Evolutionary conservation across 1,140 invertebrate genomes (phyloP).

Genomic region (Aphis gossypii): DNA sequence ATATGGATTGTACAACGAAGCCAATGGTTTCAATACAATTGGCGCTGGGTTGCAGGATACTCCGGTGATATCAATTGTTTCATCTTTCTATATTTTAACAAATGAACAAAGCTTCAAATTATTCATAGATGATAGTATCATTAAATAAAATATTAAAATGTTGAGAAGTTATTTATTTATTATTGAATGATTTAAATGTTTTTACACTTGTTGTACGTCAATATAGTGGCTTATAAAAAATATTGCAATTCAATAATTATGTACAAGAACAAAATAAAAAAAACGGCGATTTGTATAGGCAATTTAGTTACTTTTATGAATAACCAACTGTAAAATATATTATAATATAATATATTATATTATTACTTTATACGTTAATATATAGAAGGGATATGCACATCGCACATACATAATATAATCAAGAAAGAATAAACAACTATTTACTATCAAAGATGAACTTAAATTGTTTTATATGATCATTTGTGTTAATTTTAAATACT

Average conservation of each 20-base stretch:
- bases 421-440: too few species aligned
- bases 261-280: neutral
- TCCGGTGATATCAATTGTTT: constrained; percentile 8
- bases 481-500: too few species aligned
- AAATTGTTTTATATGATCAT: too few species aligned
- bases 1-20: constrained; percentile 81
- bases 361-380: too few species aligned
- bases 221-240: neutral
- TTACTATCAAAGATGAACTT: too few species aligned
- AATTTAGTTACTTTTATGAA: constrained; percentile 15
- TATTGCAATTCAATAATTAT: neutral
- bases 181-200: neutral
- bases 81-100: constrained; percentile 25
- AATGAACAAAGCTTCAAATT: neutral
- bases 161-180: neutral
- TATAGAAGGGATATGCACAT: too few species aligned
- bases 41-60: constrained; percentile 66
- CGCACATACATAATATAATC: too few species aligned
- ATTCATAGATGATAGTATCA: neutral
- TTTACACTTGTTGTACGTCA: too few species aligned
- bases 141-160: neutral
- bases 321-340: neutral
- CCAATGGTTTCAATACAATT: constrained; percentile 75
- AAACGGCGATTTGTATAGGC: constrained; percentile 15
- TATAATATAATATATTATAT: too few species aligned